These are phyloP conservation scores for Pandemis heparana DNA, from an alignment of 2,888 invertebrate species.

Conservation along the genomic window DNA sequence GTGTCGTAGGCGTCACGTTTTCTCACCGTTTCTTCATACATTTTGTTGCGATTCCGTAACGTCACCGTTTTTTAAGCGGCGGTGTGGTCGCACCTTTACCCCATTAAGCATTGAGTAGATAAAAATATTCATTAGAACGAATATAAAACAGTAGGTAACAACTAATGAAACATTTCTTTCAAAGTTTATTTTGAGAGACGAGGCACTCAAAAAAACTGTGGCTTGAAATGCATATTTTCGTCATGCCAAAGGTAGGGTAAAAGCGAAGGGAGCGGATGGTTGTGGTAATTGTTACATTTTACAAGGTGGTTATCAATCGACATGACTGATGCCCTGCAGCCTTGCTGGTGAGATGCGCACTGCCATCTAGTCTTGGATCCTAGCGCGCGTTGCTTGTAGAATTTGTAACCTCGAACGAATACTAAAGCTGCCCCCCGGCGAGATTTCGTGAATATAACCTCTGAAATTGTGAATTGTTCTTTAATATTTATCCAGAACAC, in stretches of 20 bases:
- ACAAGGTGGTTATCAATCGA: not conserved
- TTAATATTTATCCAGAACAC: not conserved
- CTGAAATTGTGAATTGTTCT: slow-evolving; percentile 3
- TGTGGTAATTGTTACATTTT: slow-evolving; percentile 18
- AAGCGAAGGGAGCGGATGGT: slow-evolving; percentile 10
- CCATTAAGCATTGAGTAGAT: too few relatives aligned
- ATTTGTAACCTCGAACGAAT: slow-evolving; percentile 18
- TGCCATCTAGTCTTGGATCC: slow-evolving; percentile 27
- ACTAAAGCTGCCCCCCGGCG: slow-evolving; percentile 7
- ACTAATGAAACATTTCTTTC: too few relatives aligned
- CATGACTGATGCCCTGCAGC: slow-evolving; percentile 26
- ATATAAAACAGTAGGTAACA: too few relatives aligned
- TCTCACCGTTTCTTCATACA: too few relatives aligned
- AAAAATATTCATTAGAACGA: too few relatives aligned
- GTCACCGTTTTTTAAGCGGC: too few relatives aligned
- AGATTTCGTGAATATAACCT: slow-evolving; percentile 13
- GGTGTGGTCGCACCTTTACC: too few relatives aligned
- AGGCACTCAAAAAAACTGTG: not conserved
- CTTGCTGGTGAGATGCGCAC: slow-evolving; percentile 15
- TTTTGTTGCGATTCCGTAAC: too few relatives aligned
- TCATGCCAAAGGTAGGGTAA: not conserved
- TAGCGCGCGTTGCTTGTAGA: slow-evolving; percentile 16
- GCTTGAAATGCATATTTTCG: not conserved
- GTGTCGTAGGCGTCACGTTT: too few relatives aligned
- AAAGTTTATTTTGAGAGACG: not conserved